Base-by-base conservation (phyloP, 2,797 vertebrate genomes). In the Loris lydekkerianus region DNA sequence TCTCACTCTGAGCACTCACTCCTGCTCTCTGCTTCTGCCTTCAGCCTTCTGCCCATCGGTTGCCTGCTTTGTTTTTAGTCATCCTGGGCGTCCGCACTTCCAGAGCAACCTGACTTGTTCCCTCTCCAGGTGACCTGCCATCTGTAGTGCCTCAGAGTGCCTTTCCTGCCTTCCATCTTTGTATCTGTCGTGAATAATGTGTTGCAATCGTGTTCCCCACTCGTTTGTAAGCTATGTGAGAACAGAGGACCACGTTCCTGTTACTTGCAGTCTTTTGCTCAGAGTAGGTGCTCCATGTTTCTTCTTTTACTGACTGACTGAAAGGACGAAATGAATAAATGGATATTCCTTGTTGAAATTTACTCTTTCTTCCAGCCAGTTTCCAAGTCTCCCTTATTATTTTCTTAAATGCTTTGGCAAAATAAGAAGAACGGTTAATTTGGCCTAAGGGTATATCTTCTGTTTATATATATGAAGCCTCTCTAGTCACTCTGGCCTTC, bases 361-460 rank as follows among this genome's bases (percentile, higher is more conserved):
- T 40, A 82, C 13, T 31, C 7, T 72, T 83, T 93, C 25, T 31
- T 75, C 63, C 10, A 75, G 5, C 4, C 70, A 34, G 5, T 86
- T 93, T 93, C 67, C 89, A 90, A 86, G 21, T 37, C 63, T 83
- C 46, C 23, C 20, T 93, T 75, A 70, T 40, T 80, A 40, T 86
- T 85, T 94, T 87, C 53, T 91, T 89, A 93, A 94, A 92, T 85
- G 25, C 58, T 86, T 92, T 70, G 77, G 43, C 58, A 86, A 88
- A 75, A n/a, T 65, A 65, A 95, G 27, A 76, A 23, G 61, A 83
- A 69, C 3, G 53, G 34, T 93, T 86, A 27, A 58, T 91, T 87
- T 78, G 40, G 92, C 23, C 86, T 75, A 72, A 88, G 75, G 5
- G 2, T 15, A 1, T 89, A 21, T 58, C 17, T 10, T 90, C 29